Evolutionary conservation across 1,140 invertebrate genomes (phyloP), one percentile per base, ranked within the genome.

Genomic region (Zaprionus kolodkinae): DNA sequence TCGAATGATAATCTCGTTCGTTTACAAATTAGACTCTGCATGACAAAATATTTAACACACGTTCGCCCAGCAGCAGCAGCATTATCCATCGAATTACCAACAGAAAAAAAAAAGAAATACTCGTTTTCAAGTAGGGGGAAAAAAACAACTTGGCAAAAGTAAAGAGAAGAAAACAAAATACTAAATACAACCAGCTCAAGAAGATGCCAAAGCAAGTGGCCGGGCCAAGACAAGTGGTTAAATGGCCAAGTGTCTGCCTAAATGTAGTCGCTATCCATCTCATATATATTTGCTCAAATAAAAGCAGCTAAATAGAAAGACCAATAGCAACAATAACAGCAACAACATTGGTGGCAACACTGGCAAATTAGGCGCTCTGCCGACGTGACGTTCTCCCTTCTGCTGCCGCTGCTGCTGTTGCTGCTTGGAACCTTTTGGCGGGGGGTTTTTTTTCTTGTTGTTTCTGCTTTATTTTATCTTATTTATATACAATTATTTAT

Each of bases 11-110:
- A 83, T 85, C 85, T 75, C 81, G 80, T 81, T 75, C 81, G 80
- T 81, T 89, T 85, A 88, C 78, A 81, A 79, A 85, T 89, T 89
- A 85, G 83, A 75, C 61, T 79, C 81, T 78, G 75, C 85, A 88
- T 83, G 85, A 88, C 85, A 85, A 85, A 80, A 77, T 85, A 78
- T 88, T 88, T 88, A 88, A 89, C 85, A 88, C 86, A 73, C 73
- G 35, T 21, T 50, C 21, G 40, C 11, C 54, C n/a, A n/a, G n/a
- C n/a, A n/a, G n/a, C 36, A 67, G 52, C 43, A 74, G n/a, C 55
- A 54, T 64, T 54, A 38, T 50, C 60, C 36, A 71, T 62, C 36
- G 33, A 63, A 62, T 63, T 63, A 54, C 67, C 38, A 48, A 11
- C 60, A 54, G 21, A 38, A 15, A 52, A 13, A 13, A 25, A 62